A percentile compares a stretch with the other conserved stretches of the same genome.
Conservation (phyloP, 2,888 invertebrate genomes). For the Netelia melanura region DNA sequence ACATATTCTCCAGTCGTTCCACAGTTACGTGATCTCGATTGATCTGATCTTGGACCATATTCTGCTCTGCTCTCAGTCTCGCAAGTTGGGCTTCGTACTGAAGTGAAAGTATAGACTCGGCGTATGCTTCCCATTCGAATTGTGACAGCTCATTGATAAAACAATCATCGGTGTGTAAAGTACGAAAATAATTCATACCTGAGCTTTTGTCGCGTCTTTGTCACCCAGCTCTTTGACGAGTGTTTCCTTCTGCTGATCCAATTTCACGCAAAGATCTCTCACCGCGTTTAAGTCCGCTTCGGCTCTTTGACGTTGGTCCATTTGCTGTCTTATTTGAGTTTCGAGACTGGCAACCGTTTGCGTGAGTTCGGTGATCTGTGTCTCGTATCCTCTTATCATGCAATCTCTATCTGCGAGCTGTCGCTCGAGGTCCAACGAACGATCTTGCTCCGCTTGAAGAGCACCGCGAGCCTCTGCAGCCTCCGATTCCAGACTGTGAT, state of each 20-base stretch:
- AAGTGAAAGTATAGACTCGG: conserved; percentile 31
- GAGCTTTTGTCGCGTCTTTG: conserved; percentile 84
- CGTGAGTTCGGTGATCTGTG: conserved; percentile 86
- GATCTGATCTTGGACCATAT: conserved; percentile 83
- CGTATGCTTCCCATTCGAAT: neutral
- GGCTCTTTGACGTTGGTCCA: conserved; percentile 86
- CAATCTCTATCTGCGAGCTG: conserved; percentile 87
- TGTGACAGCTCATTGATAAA: neutral
- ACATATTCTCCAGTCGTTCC: conserved; percentile 86
- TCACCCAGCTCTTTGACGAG: conserved; percentile 86
- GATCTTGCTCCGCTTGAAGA: conserved; percentile 87
- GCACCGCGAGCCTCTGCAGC: conserved; percentile 89
- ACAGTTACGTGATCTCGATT: conserved; percentile 85
- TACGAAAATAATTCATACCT: conserved; percentile 80
- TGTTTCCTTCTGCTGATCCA: conserved; percentile 90
- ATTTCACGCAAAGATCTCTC: conserved; percentile 87
- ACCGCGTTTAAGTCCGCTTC: conserved; percentile 88
- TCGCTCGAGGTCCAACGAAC: conserved; percentile 88
- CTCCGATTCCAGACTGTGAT: conserved; percentile 92
- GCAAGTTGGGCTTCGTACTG: conserved; percentile 86
- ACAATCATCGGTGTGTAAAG: neutral
- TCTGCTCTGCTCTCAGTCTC: conserved; percentile 85
- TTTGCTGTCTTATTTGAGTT: conserved; percentile 88
- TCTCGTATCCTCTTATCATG: conserved; percentile 86
- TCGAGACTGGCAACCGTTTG: conserved; percentile 87